These are phyloP conservation scores for Andrena chrysosceles DNA, from an alignment of 2,888 invertebrate species.

Conservation along the genomic window DNA sequence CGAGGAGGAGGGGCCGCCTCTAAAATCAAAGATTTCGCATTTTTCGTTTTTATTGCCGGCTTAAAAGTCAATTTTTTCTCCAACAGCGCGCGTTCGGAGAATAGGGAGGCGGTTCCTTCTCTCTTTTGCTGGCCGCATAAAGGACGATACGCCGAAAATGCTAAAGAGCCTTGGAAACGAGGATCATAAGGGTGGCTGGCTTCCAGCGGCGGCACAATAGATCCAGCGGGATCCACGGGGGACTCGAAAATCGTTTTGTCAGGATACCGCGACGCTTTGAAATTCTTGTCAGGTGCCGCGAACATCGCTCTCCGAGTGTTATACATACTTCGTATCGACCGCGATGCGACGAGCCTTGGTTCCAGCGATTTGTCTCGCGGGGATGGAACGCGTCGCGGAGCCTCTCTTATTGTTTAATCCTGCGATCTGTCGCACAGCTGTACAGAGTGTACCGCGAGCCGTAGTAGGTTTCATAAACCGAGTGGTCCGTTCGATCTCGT, in stretches of 20 bases:
- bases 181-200: slow-evolving; percentile 57
- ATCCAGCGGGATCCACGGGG: slow-evolving; percentile 69
- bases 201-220: slow-evolving; percentile 58
- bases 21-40: slow-evolving; percentile 81
- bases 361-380: slow-evolving; percentile 78
- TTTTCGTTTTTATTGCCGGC: slow-evolving; percentile 83
- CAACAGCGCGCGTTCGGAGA: slow-evolving; percentile 22
- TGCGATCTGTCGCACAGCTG: neutral
- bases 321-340: slow-evolving; percentile 68
- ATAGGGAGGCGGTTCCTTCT: slow-evolving; percentile 29
- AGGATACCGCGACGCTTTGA: slow-evolving; percentile 70
- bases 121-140: slow-evolving; percentile 63
- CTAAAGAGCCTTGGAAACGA: slow-evolving; percentile 67
- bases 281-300: slow-evolving; percentile 79
- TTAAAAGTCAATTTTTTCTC: slow-evolving; percentile 82
- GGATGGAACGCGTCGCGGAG: slow-evolving; percentile 26
- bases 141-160: slow-evolving; percentile 69
- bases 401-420: slow-evolving; percentile 21
- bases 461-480: neutral
- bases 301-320: slow-evolving; percentile 76
- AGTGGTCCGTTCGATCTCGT: neutral
- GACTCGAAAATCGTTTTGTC: slow-evolving; percentile 80
- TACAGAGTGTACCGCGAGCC: neutral
- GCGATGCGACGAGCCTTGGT: slow-evolving; percentile 72
- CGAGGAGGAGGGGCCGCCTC: slow-evolving; percentile 61